Evolutionary conservation across 1,140 invertebrate genomes (phyloP).

Genomic region (Asbolus verrucosus): DNA sequence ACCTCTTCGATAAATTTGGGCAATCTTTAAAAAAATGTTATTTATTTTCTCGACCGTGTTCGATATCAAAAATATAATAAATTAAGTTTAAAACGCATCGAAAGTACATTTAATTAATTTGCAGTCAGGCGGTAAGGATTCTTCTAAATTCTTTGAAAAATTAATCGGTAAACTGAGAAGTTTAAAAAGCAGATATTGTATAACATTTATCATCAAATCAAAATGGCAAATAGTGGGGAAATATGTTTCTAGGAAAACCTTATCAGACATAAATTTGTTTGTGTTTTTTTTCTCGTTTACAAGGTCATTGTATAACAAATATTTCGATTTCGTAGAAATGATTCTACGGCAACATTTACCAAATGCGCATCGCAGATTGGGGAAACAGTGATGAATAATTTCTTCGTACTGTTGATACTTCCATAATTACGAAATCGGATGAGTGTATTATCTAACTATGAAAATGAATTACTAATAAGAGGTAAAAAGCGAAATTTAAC

Average conservation of each 20-base stretch:
- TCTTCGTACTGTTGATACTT: neutral
- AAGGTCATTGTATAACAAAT: no score
- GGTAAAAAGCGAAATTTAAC: slow-evolving; percentile 33
- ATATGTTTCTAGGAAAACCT: neutral
- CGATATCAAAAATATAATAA: no score
- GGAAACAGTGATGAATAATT: neutral
- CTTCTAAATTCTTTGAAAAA: neutral
- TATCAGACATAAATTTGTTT: neutral
- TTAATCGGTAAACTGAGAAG: no score
- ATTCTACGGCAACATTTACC: no score
- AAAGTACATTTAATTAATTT: no score
- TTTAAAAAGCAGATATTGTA: neutral
- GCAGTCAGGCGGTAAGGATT: neutral
- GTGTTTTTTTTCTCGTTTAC: neutral
- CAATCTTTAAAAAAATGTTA: neutral
- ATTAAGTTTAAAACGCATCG: no score
- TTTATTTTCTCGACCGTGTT: slow-evolving; percentile 2
- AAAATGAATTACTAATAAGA: slow-evolving; percentile 9
- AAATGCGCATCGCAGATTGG: neutral
- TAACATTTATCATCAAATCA: neutral
- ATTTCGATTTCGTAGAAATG: no score
- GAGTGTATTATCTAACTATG: neutral
- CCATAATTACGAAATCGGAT: neutral
- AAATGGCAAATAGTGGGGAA: neutral
- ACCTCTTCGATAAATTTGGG: no score